Evolutionary conservation across 2,888 invertebrate species (phyloP).

Genomic region (Linnaemya vulpina): DNA sequence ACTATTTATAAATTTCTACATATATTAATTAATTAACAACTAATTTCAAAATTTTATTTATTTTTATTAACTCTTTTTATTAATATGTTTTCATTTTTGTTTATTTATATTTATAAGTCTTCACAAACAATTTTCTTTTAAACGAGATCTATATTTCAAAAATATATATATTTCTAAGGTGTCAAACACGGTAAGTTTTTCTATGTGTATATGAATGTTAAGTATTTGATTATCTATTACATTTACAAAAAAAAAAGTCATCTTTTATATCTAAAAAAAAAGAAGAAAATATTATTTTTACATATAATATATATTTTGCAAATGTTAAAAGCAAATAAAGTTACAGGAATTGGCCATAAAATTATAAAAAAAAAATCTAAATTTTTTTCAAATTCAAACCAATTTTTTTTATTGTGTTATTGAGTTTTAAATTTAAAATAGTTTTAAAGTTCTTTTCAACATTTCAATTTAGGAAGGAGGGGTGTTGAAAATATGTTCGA

Average conservation of each 20-base stretch:
- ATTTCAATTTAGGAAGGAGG: conserved; percentile 78
- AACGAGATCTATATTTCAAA: conserved; percentile 14
- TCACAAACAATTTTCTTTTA: conserved; percentile 22
- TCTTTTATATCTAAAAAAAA: conserved; percentile 35
- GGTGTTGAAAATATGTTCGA: conserved; percentile 79
- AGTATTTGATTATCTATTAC: conserved; percentile 59
- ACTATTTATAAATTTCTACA: not conserved
- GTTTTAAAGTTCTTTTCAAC: conserved; percentile 70
- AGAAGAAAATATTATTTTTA: conserved; percentile 36
- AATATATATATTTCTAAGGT: conserved; percentile 11
- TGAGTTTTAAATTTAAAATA: conserved; percentile 56
- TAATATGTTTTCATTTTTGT: not conserved
- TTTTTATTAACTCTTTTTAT: conserved; percentile 18
- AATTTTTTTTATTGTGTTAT: conserved; percentile 38
- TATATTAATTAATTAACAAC: conserved; percentile 10
- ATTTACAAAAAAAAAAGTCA: conserved; percentile 51
- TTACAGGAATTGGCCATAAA: conserved; percentile 81
- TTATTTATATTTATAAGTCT: conserved; percentile 15
- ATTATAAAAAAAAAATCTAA: conserved; percentile 59
- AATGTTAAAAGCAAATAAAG: conserved; percentile 74
- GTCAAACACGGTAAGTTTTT: conserved; percentile 67
- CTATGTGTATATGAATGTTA: conserved; percentile 71
- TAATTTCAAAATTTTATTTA: conserved; percentile 12
- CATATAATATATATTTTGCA: conserved; percentile 35
- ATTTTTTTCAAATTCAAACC: conserved; percentile 54